Evolutionary conservation across 2,888 invertebrate species (phyloP).

Genomic region (Pediacus dermestoides): DNA sequence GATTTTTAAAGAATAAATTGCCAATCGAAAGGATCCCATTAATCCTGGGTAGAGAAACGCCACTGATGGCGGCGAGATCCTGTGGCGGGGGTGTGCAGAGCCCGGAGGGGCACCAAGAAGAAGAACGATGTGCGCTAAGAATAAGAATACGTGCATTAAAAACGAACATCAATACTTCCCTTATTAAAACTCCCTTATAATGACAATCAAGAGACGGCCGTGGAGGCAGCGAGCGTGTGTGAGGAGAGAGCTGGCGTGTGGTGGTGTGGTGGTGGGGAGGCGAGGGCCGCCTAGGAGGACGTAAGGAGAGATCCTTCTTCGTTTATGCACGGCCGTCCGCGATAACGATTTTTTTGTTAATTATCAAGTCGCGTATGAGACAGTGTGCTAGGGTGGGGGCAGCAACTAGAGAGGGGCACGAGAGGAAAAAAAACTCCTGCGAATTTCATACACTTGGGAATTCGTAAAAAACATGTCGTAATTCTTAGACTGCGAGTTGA

Average conservation of each 20-base stretch:
- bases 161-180: constrained; percentile 52
- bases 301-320: constrained; percentile 49
- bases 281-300: constrained; percentile 26
- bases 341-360: constrained; percentile 54
- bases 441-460: constrained; percentile 30
- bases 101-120: constrained; percentile 22
- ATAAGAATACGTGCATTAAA: constrained; percentile 50
- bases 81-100: constrained; percentile 15
- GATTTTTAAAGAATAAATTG: constrained; percentile 7
- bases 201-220: constrained; percentile 47
- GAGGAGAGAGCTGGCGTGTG: constrained; percentile 30
- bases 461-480: constrained; percentile 24
- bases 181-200: constrained; percentile 51
- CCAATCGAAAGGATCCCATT: constrained; percentile 8
- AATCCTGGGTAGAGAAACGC: constrained; percentile 7
- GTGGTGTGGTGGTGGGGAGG: constrained; percentile 20
- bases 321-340: constrained; percentile 51
- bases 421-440: constrained; percentile 13
- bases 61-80: neutral
- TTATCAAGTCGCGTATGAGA: constrained; percentile 53
- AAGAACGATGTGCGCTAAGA: constrained; percentile 44
- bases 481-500: constrained; percentile 25
- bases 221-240: constrained; percentile 43
- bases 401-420: constrained; percentile 16
- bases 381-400: constrained; percentile 26